phyloP scores from a whole-genome alignment of 92 coral and sea anemone genomes.

The Epizoanthus ramosus region DNA sequence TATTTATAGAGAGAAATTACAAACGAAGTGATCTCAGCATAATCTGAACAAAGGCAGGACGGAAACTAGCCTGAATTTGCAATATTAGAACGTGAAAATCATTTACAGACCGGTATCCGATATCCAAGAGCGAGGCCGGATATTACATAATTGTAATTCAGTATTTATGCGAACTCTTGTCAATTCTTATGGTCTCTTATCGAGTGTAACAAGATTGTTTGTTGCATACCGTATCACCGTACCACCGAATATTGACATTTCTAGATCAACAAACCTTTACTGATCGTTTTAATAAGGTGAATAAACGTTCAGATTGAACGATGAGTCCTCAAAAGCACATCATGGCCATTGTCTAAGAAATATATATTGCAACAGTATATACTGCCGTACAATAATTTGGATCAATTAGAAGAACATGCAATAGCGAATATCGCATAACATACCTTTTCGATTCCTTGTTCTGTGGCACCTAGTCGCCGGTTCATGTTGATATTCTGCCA shows the following conservation, averaged over 20 bases:
- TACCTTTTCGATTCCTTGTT: conserved; percentile 97
- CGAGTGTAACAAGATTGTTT: not conserved
- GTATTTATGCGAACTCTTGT: not conserved
- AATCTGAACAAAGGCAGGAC: no score
- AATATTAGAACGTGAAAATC: no score
- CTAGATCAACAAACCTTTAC: conserved; percentile 21
- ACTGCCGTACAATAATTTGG: no score
- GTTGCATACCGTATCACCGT: conserved; percentile 1
- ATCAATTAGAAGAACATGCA: not conserved
- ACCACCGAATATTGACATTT: conserved; percentile 20
- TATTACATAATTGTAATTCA: not conserved
- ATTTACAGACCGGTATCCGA: no score
- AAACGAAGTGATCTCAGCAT: no score
- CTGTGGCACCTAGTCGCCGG: conserved; percentile 93
- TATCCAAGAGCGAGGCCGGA: no score
- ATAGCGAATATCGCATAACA: not conserved
- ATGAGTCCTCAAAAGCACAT: not conserved
- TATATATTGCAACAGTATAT: not conserved
- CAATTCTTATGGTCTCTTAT: not conserved
- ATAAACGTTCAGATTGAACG: not conserved
- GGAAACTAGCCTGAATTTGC: no score
- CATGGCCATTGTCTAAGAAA: not conserved
- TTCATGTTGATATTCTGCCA: conserved; percentile 99
- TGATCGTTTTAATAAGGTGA: not conserved
- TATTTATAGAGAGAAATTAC: no score